Conservation (phyloP, 1,140 invertebrate species). For the Drosophila navojoa region DNA sequence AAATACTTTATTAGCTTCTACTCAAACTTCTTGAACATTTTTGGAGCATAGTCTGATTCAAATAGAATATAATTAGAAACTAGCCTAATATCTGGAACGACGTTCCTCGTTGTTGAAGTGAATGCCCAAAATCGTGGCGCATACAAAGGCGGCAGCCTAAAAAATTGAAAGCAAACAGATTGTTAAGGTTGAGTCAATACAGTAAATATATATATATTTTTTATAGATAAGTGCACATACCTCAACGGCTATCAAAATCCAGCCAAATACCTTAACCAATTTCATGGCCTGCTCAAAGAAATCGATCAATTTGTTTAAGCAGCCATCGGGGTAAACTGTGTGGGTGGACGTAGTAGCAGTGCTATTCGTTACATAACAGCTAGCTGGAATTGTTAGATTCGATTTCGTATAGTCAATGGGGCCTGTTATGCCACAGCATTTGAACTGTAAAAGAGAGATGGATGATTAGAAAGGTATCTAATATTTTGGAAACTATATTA, state of each 20-base stretch:
- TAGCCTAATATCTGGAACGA: constrained; percentile 52
- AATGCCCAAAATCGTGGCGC: constrained; percentile 57
- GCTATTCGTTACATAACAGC: constrained; percentile 48
- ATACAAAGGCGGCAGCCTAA: constrained; percentile 55
- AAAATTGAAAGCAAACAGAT: not conserved
- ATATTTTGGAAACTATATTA: too few species aligned
- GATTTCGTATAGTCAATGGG: constrained; percentile 53
- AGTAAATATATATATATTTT: not conserved
- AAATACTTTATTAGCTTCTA: constrained; percentile 2
- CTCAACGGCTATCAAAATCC: constrained; percentile 61
- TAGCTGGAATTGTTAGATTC: constrained; percentile 44
- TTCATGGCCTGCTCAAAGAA: constrained; percentile 29
- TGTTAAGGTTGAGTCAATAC: constrained; percentile 6
- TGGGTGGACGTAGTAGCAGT: not conserved
- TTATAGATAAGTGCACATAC: constrained; percentile 29
- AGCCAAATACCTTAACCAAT: constrained; percentile 53
- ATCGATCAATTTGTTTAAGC: constrained; percentile 46
- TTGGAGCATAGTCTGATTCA: constrained; percentile 3
- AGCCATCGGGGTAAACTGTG: constrained; percentile 47
- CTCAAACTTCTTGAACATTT: not conserved
- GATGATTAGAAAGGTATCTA: not conserved
- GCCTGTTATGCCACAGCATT: constrained; percentile 65
- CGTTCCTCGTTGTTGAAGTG: constrained; percentile 63
- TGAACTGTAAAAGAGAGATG: constrained; percentile 22
- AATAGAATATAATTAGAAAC: not conserved